A percentile compares a stretch with the other conserved stretches of the same genome.
phyloP scores from a whole-genome alignment of 2,888 invertebrate species.

The Calameuta filiformis region DNA sequence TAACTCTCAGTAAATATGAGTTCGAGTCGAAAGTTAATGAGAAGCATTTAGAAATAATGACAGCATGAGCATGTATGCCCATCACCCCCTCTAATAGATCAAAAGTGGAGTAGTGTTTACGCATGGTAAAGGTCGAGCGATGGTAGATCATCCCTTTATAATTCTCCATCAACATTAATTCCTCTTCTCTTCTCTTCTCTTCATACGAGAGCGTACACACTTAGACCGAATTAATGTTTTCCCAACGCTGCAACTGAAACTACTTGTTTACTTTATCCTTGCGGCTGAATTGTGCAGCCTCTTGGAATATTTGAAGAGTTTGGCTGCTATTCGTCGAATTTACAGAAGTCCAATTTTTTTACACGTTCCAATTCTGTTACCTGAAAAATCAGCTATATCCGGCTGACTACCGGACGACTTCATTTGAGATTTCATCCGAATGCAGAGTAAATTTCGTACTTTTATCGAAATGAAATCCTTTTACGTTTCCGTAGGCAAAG shows the following conservation, averaged over 20 bases:
- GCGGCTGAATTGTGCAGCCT: not conserved
- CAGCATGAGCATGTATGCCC: not conserved
- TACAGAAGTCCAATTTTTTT: not conserved
- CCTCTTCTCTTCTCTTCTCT: not conserved
- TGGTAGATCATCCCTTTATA: not conserved
- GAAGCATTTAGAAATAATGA: not conserved
- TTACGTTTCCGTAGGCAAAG: not conserved
- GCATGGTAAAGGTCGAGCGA: not conserved
- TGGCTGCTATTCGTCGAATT: not conserved
- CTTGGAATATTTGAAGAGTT: not conserved
- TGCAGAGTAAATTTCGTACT: not conserved
- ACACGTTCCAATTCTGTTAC: not conserved
- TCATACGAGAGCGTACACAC: not conserved
- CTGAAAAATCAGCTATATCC: not conserved
- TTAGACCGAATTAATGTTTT: not conserved
- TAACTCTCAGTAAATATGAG: not conserved
- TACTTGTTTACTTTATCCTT: not conserved
- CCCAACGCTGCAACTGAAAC: not conserved
- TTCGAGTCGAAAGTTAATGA: not conserved
- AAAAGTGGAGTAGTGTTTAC: not conserved
- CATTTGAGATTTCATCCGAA: not conserved
- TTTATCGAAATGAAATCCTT: not conserved
- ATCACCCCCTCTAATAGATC: not conserved
- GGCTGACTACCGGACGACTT: not conserved
- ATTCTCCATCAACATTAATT: slow-evolving; percentile 2